A percentile compares a stretch with the other conserved stretches of the same genome.
These are phyloP conservation scores for Crossocerus cetratus DNA, from an alignment of 2,888 invertebrate species.

Conservation along the genomic window DNA sequence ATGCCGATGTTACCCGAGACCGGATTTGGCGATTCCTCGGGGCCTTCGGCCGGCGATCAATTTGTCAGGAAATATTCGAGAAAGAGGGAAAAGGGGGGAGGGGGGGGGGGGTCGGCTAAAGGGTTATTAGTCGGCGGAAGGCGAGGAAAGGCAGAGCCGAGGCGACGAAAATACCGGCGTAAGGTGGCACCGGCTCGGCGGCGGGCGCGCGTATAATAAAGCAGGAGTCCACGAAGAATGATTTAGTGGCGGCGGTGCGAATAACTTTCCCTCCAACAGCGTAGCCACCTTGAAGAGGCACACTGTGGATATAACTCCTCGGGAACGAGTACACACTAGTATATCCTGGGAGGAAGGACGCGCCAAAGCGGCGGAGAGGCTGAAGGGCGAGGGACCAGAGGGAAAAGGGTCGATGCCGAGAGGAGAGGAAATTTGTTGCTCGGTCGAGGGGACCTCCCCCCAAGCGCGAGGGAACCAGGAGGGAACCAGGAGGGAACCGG, in stretches of 20 bases:
- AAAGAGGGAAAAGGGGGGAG: conserved; percentile 8
- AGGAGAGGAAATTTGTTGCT: conserved; percentile 35
- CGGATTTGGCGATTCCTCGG: no score
- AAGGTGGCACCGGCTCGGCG: conserved; percentile 36
- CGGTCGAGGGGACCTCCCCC: neutral
- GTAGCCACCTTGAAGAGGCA: conserved; percentile 69
- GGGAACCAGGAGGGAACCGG: neutral
- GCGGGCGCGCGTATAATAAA: conserved; percentile 60
- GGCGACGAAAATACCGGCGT: conserved; percentile 35
- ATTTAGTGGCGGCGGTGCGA: conserved; percentile 71
- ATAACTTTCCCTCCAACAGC: conserved; percentile 74
- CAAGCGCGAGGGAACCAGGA: neutral
- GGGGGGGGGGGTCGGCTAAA: conserved; percentile 13
- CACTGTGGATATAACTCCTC: conserved; percentile 25
- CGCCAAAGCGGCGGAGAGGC: conserved; percentile 1
- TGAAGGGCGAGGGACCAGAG: conserved; percentile 1
- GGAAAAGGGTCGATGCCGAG: conserved; percentile 5
- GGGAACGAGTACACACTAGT: conserved; percentile 17
- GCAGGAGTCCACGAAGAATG: conserved; percentile 71
- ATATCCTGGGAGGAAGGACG: conserved; percentile 9
- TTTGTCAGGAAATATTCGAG: conserved; percentile 2
- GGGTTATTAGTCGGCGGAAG: conserved; percentile 20
- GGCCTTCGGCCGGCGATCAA: no score
- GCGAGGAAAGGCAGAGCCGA: conserved; percentile 42
- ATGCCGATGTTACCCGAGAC: conserved; percentile 7